Evolutionary conservation across 2,888 invertebrate genomes (phyloP).

Genomic region (Antitype chi): DNA sequence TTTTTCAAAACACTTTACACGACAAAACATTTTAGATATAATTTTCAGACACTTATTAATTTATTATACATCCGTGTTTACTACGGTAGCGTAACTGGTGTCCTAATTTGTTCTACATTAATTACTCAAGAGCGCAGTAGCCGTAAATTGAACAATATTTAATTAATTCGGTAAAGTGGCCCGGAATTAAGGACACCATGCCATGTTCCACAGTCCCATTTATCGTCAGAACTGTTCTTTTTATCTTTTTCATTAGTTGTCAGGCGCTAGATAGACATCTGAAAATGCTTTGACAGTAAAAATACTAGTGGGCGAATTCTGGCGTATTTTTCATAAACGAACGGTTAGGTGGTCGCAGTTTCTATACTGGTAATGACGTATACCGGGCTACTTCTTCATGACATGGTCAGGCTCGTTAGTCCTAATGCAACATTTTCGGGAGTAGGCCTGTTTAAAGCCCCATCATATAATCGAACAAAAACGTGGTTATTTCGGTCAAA

Average conservation of each 20-base stretch:
- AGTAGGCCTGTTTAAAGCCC: background rate
- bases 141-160: slow-evolving; percentile 65
- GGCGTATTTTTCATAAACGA: slow-evolving; percentile 5
- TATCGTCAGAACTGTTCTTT: slow-evolving; percentile 5
- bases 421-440: background rate
- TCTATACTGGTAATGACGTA: background rate
- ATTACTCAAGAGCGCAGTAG: slow-evolving; percentile 62
- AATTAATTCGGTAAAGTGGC: slow-evolving; percentile 53
- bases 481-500: background rate
- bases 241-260: background rate
- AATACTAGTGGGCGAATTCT: slow-evolving; percentile 26
- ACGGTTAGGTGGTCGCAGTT: background rate
- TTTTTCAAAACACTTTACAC: slow-evolving; percentile 19
- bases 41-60: slow-evolving; percentile 31
- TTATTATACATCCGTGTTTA: slow-evolving; percentile 57
- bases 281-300: slow-evolving; percentile 20
- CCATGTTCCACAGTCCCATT: slow-evolving; percentile 27
- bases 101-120: slow-evolving; percentile 69
- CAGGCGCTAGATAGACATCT: background rate
- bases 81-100: slow-evolving; percentile 63
- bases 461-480: background rate
- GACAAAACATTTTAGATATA: slow-evolving; percentile 11
- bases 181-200: slow-evolving; percentile 9
- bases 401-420: background rate
- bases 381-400: background rate